Evolutionary conservation across 2,888 invertebrate species (phyloP).

Genomic region (Zygogramma bicolorata): DNA sequence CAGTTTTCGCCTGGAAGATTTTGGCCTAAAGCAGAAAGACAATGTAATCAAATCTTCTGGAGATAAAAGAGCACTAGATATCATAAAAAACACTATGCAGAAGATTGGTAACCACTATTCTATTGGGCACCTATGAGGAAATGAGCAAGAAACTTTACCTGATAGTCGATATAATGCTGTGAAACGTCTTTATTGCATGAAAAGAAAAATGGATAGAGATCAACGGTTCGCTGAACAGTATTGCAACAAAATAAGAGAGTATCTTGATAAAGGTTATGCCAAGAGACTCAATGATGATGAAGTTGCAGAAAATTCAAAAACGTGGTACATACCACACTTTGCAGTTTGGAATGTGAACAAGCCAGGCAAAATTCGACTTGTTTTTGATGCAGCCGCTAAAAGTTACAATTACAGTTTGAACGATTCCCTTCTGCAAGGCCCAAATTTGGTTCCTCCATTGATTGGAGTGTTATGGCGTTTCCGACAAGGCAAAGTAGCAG

Average conservation of each 20-base stretch:
- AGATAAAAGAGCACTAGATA: neutral
- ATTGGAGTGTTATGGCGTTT: neutral
- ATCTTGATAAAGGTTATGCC: neutral
- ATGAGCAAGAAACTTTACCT: neutral
- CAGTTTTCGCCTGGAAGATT: neutral
- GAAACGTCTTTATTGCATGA: slow-evolving; percentile 5
- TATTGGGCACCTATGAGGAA: neutral
- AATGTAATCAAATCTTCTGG: neutral
- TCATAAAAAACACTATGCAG: neutral
- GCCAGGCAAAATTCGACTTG: neutral
- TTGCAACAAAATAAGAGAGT: slow-evolving; percentile 9
- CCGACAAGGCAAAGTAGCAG: too few relatives aligned
- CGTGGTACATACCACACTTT: neutral
- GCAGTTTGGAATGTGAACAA: neutral
- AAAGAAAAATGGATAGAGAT: slow-evolving; percentile 6
- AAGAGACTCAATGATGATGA: neutral
- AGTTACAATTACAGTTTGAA: neutral
- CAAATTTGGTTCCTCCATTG: neutral
- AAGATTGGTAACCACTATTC: neutral
- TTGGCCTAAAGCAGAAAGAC: neutral
- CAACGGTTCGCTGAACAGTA: neutral
- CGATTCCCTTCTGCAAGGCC: neutral
- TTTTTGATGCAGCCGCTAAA: slow-evolving; percentile 11
- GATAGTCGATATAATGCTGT: neutral
- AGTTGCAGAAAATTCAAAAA: neutral